phyloP scores from a whole-genome alignment of 2,888 invertebrate species.

The Phalangium opilio region DNA sequence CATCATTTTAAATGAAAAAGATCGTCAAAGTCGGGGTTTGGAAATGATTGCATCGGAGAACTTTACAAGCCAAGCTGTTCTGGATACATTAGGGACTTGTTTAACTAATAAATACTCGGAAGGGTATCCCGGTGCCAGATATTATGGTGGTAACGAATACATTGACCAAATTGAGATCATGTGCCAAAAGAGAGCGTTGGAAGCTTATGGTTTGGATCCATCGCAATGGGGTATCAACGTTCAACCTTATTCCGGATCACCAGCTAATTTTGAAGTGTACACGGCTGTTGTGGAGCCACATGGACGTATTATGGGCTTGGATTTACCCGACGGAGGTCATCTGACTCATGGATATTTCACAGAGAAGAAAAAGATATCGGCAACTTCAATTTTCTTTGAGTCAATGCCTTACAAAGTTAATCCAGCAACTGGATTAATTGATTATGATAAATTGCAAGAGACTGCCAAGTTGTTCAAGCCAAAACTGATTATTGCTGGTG shows the following conservation, averaged over 20 bases:
- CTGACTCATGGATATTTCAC: constrained; percentile 39
- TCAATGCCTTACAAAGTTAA: constrained; percentile 43
- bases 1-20: constrained; percentile 69
- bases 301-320: constrained; percentile 44
- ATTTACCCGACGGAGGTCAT: constrained; percentile 43
- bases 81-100: constrained; percentile 36
- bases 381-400: constrained; percentile 44
- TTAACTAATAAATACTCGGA: constrained; percentile 44
- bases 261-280: constrained; percentile 45
- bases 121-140: constrained; percentile 29
- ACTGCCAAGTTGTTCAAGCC: constrained; percentile 40
- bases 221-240: constrained; percentile 42
- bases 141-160: constrained; percentile 44
- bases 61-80: constrained; percentile 27
- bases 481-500: constrained; percentile 41
- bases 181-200: constrained; percentile 40
- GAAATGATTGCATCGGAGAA: constrained; percentile 92
- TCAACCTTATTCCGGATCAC: constrained; percentile 43
- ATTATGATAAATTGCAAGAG: constrained; percentile 39
- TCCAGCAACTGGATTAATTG: constrained; percentile 39
- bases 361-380: constrained; percentile 39
- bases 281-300: constrained; percentile 40
- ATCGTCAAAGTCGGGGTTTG: constrained; percentile 63
- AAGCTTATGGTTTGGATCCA: constrained; percentile 36
- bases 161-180: constrained; percentile 42